Evolutionary conservation across 2,113 vertebrate genomes (phyloP).

Genomic region (Caranx melampygus): DNA sequence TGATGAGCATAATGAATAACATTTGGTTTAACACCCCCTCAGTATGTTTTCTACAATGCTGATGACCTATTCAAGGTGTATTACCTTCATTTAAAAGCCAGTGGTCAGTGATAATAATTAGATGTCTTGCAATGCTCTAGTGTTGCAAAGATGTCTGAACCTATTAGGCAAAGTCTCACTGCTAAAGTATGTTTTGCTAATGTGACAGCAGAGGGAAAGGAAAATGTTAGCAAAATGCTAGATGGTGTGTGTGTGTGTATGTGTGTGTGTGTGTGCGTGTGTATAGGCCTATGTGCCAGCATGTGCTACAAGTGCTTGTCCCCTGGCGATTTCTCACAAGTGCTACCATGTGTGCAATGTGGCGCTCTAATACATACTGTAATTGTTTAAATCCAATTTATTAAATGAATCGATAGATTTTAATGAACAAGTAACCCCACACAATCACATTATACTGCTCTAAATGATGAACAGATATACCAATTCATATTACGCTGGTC

Average conservation of each 20-base stretch:
- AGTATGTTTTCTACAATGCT: conserved; percentile 28
- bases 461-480: conserved; percentile 45
- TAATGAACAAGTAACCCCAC: conserved; percentile 43
- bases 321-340: conserved; percentile 30
- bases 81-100: conserved; percentile 71
- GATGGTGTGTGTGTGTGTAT: conserved; percentile 13
- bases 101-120: conserved; percentile 50
- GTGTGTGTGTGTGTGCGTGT: conserved; percentile 3
- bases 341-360: conserved; percentile 37
- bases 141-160: conserved; percentile 41
- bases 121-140: conserved; percentile 32
- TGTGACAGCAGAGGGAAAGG: conserved; percentile 43
- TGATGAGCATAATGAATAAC: conserved; percentile 53
- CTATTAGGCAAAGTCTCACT: conserved; percentile 46
- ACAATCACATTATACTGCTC: conserved; percentile 37
- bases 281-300: neutral
- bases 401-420: conserved; percentile 59
- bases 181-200: conserved; percentile 39
- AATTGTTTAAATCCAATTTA: conserved; percentile 57
- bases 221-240: conserved; percentile 41
- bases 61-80: conserved; percentile 78
- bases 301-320: conserved; percentile 26
- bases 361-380: conserved; percentile 24
- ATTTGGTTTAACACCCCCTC: conserved; percentile 52
- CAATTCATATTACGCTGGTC: conserved; percentile 28